Conservation (phyloP, 2,888 invertebrate species). For the Polia nebulosa region DNA sequence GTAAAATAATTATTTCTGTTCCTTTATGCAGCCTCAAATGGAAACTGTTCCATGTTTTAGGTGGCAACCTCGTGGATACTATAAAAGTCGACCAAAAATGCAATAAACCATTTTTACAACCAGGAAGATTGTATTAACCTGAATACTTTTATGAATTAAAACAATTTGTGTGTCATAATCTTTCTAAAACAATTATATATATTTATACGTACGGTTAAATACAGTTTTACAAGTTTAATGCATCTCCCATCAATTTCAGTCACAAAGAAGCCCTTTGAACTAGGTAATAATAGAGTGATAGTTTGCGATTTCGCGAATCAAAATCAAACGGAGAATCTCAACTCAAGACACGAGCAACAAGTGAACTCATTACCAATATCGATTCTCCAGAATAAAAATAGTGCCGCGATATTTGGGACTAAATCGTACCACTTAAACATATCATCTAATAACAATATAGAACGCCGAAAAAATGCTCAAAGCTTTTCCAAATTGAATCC, state of each 20-base stretch:
- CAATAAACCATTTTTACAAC: slow-evolving; percentile 33
- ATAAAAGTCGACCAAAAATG: slow-evolving; percentile 24
- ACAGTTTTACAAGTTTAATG: background rate
- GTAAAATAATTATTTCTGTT: slow-evolving; percentile 32
- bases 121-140: slow-evolving; percentile 18
- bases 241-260: background rate
- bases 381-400: background rate
- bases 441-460: slow-evolving; percentile 40
- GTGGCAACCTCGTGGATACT: slow-evolving; percentile 15
- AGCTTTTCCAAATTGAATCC: slow-evolving; percentile 50
- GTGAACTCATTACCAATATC: background rate
- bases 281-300: background rate
- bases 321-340: background rate
- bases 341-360: background rate
- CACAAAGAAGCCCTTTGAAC: background rate
- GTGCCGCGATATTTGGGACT: background rate
- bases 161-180: background rate
- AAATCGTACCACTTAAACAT: slow-evolving; percentile 9
- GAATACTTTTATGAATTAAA: slow-evolving; percentile 18
- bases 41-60: slow-evolving; percentile 31
- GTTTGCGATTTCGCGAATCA: background rate
- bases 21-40: slow-evolving; percentile 12
- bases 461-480: slow-evolving; percentile 1
- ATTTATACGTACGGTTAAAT: background rate
- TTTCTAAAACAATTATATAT: background rate